phyloP scores from a whole-genome alignment of 2,113 vertebrate genomes.

The Pterocles burchelli region DNA sequence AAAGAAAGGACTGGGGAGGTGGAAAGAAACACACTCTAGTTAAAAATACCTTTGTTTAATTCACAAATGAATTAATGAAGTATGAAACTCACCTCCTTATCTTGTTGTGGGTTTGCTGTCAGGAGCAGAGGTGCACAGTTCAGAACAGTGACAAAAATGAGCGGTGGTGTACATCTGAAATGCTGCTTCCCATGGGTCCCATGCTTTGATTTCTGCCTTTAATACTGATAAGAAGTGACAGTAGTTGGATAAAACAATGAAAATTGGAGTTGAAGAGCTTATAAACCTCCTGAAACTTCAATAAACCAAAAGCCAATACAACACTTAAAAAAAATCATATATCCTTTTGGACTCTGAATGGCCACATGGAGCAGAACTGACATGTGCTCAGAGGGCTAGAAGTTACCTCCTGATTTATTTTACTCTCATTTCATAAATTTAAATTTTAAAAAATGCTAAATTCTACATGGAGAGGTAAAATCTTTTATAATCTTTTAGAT shows the following conservation, averaged over 20 bases:
- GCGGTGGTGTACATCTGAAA: slow-evolving; percentile 24
- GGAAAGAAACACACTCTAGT: neutral
- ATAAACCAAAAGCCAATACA: slow-evolving; percentile 77
- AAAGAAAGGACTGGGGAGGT: neutral
- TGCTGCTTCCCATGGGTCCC: slow-evolving; percentile 47
- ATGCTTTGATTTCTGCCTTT: slow-evolving; percentile 75
- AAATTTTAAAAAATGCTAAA: slow-evolving; percentile 72
- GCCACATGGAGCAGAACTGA: slow-evolving; percentile 30
- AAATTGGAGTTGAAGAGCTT: slow-evolving; percentile 79
- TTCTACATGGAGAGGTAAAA: slow-evolving; percentile 72
- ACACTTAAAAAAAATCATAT: slow-evolving; percentile 35
- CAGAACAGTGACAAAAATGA: slow-evolving; percentile 50
- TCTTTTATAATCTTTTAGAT: slow-evolving; percentile 74
- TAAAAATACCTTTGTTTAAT: slow-evolving; percentile 50
- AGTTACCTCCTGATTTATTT: slow-evolving; percentile 64
- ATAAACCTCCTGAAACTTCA: slow-evolving; percentile 82
- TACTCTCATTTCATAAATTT: slow-evolving; percentile 69
- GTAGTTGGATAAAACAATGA: slow-evolving; percentile 82
- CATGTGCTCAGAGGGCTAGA: neutral
- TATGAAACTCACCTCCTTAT: slow-evolving; percentile 42
- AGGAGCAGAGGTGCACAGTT: slow-evolving; percentile 2
- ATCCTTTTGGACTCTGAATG: slow-evolving; percentile 47
- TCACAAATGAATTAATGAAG: slow-evolving; percentile 37
- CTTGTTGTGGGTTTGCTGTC: slow-evolving; percentile 21
- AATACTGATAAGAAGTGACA: slow-evolving; percentile 82